A percentile compares a stretch with the other conserved stretches of the same genome.
These are phyloP conservation scores for Plecotus auritus DNA, from an alignment of 2,113 vertebrate genomes.

Conservation along the genomic window DNA sequence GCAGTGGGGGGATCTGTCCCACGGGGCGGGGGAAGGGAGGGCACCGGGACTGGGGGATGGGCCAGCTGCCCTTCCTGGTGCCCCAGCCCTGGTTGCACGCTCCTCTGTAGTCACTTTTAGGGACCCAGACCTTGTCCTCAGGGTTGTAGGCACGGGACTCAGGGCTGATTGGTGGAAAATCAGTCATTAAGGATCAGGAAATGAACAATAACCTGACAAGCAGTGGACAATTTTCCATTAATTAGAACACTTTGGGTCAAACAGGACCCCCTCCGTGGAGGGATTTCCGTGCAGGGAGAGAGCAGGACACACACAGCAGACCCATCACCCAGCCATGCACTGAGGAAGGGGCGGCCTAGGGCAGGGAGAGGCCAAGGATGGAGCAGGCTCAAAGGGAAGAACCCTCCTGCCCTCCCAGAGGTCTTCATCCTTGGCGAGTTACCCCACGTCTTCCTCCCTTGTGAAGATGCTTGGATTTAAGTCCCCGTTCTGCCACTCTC, in stretches of 20 bases:
- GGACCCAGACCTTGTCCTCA: neutral
- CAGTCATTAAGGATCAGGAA: slow-evolving; percentile 71
- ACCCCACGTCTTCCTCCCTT: neutral
- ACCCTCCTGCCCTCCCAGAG: neutral
- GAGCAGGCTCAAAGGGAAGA: neutral
- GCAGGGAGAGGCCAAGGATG: neutral
- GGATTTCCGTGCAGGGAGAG: neutral
- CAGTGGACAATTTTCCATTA: slow-evolving; percentile 75
- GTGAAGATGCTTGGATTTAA: neutral
- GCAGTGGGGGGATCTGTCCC: neutral
- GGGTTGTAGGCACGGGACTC: neutral
- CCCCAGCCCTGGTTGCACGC: neutral
- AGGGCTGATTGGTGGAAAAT: slow-evolving; percentile 54
- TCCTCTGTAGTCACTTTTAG: neutral
- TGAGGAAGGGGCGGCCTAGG: too few species aligned
- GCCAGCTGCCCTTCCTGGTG: neutral
- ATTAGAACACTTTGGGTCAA: slow-evolving; percentile 64
- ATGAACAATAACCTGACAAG: slow-evolving; percentile 76
- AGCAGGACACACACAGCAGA: neutral
- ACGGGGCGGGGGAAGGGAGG: neutral
- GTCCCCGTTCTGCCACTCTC: neutral
- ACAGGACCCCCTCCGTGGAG: neutral
- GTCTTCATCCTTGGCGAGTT: neutral
- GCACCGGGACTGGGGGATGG: neutral
- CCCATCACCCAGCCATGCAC: neutral